These are phyloP conservation scores for Sebastolobus altivelis DNA, from an alignment of 2,797 vertebrate species.

Conservation along the genomic window DNA sequence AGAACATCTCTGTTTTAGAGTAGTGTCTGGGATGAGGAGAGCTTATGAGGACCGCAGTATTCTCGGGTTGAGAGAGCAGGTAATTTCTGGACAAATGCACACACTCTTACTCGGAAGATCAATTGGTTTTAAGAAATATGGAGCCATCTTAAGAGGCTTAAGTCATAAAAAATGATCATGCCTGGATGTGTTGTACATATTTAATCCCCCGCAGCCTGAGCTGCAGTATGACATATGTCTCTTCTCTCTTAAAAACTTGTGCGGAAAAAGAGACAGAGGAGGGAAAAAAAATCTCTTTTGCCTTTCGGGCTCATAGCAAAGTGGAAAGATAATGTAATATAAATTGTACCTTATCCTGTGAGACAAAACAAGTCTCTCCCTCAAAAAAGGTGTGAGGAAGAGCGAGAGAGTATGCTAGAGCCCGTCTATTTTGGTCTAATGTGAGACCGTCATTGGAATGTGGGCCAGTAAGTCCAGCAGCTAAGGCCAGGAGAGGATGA, in stretches of 20 bases:
- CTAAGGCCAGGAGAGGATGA: slow-evolving; percentile 40
- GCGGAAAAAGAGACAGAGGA: slow-evolving; percentile 40
- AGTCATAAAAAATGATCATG: slow-evolving; percentile 86
- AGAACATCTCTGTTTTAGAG: slow-evolving; percentile 71
- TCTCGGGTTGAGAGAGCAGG: slow-evolving; percentile 69
- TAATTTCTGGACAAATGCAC: slow-evolving; percentile 77
- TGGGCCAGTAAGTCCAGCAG: slow-evolving; percentile 49
- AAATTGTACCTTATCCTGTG: slow-evolving; percentile 41
- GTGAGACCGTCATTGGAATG: slow-evolving; percentile 60
- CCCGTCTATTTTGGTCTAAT: slow-evolving; percentile 61
- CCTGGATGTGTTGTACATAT: slow-evolving; percentile 86
- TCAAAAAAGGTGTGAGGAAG: slow-evolving; percentile 47
- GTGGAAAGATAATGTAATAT: slow-evolving; percentile 54
- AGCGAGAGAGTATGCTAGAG: slow-evolving; percentile 26
- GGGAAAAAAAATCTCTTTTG: slow-evolving; percentile 38
- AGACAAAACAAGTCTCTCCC: slow-evolving; percentile 52
- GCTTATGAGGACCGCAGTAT: slow-evolving; percentile 57
- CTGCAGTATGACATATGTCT: slow-evolving; percentile 77
- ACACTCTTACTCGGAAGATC: slow-evolving; percentile 74
- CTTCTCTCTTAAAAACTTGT: slow-evolving; percentile 62
- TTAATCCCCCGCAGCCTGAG: slow-evolving; percentile 81
- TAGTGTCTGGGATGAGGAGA: slow-evolving; percentile 32
- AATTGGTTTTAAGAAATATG: slow-evolving; percentile 82
- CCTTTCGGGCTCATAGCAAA: slow-evolving; percentile 45
- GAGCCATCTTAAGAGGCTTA: slow-evolving; percentile 87